A percentile compares a stretch with the other conserved stretches of the same genome.
phyloP scores from a whole-genome alignment of 2,888 invertebrate species.

The Iphiclides podalirius region DNA sequence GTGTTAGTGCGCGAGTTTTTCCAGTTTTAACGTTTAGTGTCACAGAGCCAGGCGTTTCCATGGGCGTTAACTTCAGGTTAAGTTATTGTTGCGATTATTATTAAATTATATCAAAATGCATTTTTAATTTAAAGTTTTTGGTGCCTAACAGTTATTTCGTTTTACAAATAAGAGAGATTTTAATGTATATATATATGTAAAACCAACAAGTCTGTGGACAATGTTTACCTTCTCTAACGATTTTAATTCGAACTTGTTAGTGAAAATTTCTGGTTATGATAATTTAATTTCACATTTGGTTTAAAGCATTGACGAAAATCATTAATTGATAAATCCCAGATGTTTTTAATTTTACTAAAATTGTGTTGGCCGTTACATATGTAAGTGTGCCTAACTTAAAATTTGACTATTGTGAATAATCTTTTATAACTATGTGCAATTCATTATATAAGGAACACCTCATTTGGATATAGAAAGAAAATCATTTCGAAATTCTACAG shows the following conservation, averaged over 20 bases:
- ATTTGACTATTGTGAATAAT: too few relatives aligned
- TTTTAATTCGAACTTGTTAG: constrained; percentile 19
- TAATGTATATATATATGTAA: too few relatives aligned
- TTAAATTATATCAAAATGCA: constrained; percentile 49
- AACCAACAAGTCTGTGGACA: background rate
- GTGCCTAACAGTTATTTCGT: background rate
- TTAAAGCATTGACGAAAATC: background rate
- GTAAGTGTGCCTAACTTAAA: too few relatives aligned
- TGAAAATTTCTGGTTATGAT: constrained; percentile 21
- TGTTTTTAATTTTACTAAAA: too few relatives aligned
- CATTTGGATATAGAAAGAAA: too few relatives aligned
- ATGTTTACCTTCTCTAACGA: constrained; percentile 22
- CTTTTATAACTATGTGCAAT: too few relatives aligned
- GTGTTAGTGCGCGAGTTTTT: constrained; percentile 37
- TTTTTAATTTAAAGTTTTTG: background rate
- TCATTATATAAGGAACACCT: too few relatives aligned
- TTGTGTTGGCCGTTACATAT: too few relatives aligned
- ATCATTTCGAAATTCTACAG: too few relatives aligned
- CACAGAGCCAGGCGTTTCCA: constrained; percentile 53
- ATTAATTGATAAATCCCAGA: background rate
- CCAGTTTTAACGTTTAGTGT: constrained; percentile 36
- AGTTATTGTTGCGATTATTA: constrained; percentile 58
- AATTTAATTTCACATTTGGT: constrained; percentile 1
- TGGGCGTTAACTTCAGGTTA: constrained; percentile 77
- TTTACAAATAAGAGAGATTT: background rate